Evolutionary conservation across 2,888 invertebrate species (phyloP), one percentile per base, ranked within the genome.

Genomic region (Tethea ocularis): DNA sequence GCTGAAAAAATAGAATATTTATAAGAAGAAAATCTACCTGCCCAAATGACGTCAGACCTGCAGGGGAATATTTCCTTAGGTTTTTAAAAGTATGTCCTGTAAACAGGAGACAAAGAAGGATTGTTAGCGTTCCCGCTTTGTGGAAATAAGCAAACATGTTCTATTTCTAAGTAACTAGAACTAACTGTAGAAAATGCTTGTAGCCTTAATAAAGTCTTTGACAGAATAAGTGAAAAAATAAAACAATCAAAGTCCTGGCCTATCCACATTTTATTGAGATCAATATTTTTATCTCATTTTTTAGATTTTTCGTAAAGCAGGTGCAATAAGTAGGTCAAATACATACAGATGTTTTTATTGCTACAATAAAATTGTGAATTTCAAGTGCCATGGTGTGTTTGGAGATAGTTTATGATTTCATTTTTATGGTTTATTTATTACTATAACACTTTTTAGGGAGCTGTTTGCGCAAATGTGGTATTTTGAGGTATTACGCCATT

Each of bases 341-440:
- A 3, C 5, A n/a, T 26, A 71, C 58, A 62, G 64, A 71, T 64
- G 67, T 69, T 71, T 77, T 78, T 78, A 79, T 74, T 67, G 67
- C 62, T 57, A 61, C 72, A 74, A 76, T 84, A 83, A 84, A 83
- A 80, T 64, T 60, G 61, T 63, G 74, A 75, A 78, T 80, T 84
- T 84, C 78, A 77, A 77, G 80, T 75, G 74, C 74, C 72, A 80
- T 75, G 73, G 70, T 70, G 71, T 2, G n/a, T 66, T 54, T 64
- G 64, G 66, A 63, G 65, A 74, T 75, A 69, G 71, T 84, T 83
- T 80, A 84, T 69, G 69, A 68, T 67, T 68, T 64, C 63, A 65
- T 71, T 84, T 46, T 83, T 77, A 77, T 74, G 66, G 66, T 58
- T 60, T 71, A 75, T 76, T 77, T 80, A 75, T 71, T 63, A 68